These are phyloP conservation scores for Patella ulyssiponensis DNA, from an alignment of 2,888 invertebrate genomes.

Conservation along the genomic window DNA sequence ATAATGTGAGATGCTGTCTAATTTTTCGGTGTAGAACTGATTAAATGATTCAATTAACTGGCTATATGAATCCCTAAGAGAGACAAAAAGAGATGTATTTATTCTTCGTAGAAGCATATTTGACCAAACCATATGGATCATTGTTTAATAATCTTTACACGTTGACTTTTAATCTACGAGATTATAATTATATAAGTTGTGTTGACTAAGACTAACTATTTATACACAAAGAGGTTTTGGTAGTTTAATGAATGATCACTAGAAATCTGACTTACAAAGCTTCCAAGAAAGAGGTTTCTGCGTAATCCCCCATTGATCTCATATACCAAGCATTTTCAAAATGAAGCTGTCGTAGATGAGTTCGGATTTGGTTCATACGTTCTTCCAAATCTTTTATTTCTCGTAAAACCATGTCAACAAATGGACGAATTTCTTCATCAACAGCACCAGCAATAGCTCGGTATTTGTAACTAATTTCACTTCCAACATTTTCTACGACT, in stretches of 20 bases:
- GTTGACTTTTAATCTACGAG: too few relatives aligned
- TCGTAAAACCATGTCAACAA: conserved; percentile 4
- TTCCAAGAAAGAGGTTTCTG: not conserved
- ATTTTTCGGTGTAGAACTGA: too few relatives aligned
- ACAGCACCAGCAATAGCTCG: conserved; percentile 27
- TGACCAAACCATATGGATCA: too few relatives aligned
- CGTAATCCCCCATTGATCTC: not conserved
- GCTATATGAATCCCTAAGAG: too few relatives aligned
- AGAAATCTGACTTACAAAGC: not conserved
- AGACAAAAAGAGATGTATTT: too few relatives aligned
- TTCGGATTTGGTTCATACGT: not conserved
- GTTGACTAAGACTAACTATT: too few relatives aligned
- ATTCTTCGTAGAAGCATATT: too few relatives aligned
- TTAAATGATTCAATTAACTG: too few relatives aligned
- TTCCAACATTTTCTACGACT: not conserved
- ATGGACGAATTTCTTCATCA: conserved; percentile 31
- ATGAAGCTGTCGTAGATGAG: not conserved
- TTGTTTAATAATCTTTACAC: too few relatives aligned
- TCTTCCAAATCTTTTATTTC: not conserved
- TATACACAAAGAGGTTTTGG: too few relatives aligned
- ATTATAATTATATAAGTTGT: too few relatives aligned
- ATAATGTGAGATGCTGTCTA: too few relatives aligned
- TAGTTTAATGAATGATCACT: not conserved
- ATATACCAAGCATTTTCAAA: not conserved
- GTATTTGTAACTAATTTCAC: conserved; percentile 32